A percentile compares a stretch with the other conserved stretches of the same genome.
These are phyloP conservation scores for Chiloscyllium punctatum DNA, from an alignment of 2,797 vertebrate genomes.

Conservation along the genomic window DNA sequence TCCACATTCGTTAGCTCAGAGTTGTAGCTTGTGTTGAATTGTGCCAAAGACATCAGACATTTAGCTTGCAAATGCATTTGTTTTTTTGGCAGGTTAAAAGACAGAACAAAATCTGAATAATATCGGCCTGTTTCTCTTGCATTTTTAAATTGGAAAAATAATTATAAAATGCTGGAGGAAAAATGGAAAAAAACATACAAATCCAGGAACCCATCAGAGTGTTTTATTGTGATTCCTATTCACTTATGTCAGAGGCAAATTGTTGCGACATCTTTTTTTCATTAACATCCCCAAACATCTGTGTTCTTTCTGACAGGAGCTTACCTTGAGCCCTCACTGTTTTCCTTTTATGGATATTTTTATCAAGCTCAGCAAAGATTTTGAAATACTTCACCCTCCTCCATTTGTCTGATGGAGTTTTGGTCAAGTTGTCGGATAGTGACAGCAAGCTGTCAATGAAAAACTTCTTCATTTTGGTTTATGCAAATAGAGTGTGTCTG, in stretches of 20 bases:
- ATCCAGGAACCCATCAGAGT: background rate
- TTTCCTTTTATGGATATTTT: background rate
- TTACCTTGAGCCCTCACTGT: background rate
- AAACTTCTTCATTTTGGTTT: background rate
- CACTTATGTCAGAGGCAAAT: background rate
- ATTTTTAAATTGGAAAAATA: background rate
- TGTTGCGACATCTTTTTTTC: background rate
- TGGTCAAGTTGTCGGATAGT: background rate
- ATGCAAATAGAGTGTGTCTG: background rate
- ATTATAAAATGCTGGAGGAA: background rate
- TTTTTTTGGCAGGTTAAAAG: background rate
- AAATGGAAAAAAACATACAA: background rate
- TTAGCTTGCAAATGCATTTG: background rate
- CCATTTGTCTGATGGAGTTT: background rate
- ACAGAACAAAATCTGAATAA: background rate
- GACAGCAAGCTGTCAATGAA: background rate
- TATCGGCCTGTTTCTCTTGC: background rate
- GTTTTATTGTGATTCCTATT: background rate
- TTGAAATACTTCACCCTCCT: background rate
- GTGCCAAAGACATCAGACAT: background rate
- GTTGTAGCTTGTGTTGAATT: background rate
- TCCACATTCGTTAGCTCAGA: background rate
- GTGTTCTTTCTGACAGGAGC: background rate
- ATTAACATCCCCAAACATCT: background rate
- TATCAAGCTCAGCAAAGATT: background rate